Conservation (phyloP, 2,113 vertebrate species). For the Ibidorhyncha struthersii region DNA sequence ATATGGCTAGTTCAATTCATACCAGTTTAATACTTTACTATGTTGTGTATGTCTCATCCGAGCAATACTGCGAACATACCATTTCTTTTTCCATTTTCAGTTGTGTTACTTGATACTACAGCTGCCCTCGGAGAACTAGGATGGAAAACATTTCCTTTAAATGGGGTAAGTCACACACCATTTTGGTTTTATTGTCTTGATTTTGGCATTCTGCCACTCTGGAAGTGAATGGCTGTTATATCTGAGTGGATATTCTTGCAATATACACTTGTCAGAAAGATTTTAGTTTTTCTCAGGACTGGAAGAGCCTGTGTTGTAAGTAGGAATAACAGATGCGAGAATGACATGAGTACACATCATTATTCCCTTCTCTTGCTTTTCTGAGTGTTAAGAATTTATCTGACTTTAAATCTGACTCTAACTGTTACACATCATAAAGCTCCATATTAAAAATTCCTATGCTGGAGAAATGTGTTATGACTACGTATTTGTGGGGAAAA, state of each 20-base stretch:
- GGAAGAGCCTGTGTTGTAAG: not conserved
- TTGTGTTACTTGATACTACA: conserved; percentile 93
- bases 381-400: not conserved
- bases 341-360: not conserved
- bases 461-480: not conserved
- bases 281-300: not conserved
- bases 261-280: not conserved
- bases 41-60: not conserved
- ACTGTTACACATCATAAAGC: not conserved
- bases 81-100: conserved; percentile 79
- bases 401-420: not conserved
- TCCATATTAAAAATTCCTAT: not conserved
- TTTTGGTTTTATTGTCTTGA: not conserved
- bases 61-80: not conserved
- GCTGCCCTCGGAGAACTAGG: conserved; percentile 89
- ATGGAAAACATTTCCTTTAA: conserved; percentile 95
- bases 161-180: conserved; percentile 85
- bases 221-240: not conserved
- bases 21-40: not conserved
- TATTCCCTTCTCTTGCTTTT: not conserved
- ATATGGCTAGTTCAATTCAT: not conserved
- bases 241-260: not conserved
- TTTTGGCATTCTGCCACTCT: not conserved
- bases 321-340: not conserved
- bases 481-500: not conserved